phyloP scores from a whole-genome alignment of 1,140 invertebrate genomes.

The Bombus fervidus region DNA sequence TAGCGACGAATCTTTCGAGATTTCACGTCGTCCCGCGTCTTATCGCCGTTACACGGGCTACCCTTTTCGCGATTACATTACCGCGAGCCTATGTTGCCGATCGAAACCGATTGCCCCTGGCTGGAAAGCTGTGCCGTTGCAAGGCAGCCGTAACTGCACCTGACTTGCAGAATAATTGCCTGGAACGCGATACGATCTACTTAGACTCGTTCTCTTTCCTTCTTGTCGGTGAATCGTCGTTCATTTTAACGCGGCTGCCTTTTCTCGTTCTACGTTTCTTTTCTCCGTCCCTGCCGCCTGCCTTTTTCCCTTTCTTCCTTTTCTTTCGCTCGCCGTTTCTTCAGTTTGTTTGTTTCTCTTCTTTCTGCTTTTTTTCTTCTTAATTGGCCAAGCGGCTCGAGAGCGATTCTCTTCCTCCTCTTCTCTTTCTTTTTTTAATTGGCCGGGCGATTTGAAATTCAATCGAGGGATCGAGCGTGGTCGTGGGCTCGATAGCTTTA shows the following conservation, averaged over 20 bases:
- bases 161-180: conserved; percentile 35
- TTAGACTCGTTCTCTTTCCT: background rate
- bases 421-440: background rate
- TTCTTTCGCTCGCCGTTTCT: background rate
- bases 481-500: background rate
- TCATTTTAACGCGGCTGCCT: too few species aligned
- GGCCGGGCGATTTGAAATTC: conserved; percentile 16
- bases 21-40: conserved; percentile 1
- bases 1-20: conserved; percentile 61
- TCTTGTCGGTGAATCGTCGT: background rate
- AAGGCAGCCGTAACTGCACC: background rate
- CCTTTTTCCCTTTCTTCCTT: background rate
- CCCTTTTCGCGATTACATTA: conserved; percentile 25
- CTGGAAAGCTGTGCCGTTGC: background rate
- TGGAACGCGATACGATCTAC: conserved; percentile 13
- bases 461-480: background rate
- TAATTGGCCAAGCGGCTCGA: background rate
- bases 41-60: conserved; percentile 66
- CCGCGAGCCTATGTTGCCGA: background rate
- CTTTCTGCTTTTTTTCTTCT: background rate
- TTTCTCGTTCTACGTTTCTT: background rate
- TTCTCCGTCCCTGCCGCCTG: background rate
- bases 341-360: background rate
- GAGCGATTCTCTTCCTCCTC: background rate
- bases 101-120: background rate